Conservation (phyloP, 2,797 vertebrate species). For the Potorous gilbertii region DNA sequence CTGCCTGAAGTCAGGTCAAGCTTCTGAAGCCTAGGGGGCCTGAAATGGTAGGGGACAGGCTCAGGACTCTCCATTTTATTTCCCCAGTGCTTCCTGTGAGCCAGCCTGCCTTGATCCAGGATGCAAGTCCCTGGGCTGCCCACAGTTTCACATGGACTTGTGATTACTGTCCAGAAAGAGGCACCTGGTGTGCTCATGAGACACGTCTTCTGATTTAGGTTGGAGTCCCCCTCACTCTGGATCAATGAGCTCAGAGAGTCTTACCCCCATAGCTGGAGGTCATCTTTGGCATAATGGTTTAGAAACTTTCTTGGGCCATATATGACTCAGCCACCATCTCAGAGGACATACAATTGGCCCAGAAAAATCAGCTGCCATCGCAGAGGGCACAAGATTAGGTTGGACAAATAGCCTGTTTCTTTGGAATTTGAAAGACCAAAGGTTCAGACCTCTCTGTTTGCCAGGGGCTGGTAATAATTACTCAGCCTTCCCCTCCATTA, state of each 20-base stretch:
- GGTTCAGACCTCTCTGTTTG: neutral
- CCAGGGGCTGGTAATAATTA: neutral
- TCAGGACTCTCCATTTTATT: neutral
- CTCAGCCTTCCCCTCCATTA: neutral
- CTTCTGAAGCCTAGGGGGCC: neutral
- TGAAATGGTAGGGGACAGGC: neutral
- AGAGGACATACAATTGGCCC: neutral
- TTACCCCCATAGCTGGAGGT: neutral
- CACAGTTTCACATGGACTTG: neutral
- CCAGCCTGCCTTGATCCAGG: neutral
- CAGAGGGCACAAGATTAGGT: neutral
- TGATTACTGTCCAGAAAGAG: neutral
- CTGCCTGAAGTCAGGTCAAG: neutral
- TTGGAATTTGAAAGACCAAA: neutral
- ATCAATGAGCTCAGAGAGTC: neutral
- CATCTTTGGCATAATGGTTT: neutral
- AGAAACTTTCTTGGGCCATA: neutral
- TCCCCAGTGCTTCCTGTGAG: too few species aligned
- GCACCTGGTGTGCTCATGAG: too few species aligned
- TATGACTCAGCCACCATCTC: neutral
- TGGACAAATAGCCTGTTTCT: neutral
- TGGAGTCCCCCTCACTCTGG: neutral
- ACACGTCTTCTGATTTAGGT: neutral
- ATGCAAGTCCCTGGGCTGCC: neutral
- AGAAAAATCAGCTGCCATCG: neutral